Evolutionary conservation across 2,113 vertebrate species (phyloP).

Genomic region (Eleginops maclovinus): DNA sequence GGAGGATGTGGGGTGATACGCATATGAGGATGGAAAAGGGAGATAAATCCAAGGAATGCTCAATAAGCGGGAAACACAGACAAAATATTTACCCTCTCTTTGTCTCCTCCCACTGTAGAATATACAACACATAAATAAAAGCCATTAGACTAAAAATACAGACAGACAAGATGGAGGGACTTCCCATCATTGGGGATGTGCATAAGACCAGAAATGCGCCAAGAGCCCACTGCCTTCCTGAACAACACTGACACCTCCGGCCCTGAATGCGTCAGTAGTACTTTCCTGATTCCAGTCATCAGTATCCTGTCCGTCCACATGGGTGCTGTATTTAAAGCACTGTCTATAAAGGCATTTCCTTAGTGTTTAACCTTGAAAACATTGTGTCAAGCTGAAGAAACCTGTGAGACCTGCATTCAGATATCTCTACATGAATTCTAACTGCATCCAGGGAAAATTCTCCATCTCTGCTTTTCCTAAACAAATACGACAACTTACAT

Average conservation of each 20-base stretch:
- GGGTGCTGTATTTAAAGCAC: constrained; percentile 22
- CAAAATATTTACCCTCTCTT: constrained; percentile 13
- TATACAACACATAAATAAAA: constrained; percentile 51
- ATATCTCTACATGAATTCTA: constrained; percentile 3
- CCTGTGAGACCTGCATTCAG: neutral
- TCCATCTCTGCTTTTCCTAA: constrained; percentile 55
- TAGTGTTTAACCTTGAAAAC: constrained; percentile 1
- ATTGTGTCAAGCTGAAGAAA: neutral
- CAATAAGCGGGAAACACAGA: constrained; percentile 16
- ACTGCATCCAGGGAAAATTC: constrained; percentile 23
- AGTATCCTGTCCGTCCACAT: constrained; percentile 61
- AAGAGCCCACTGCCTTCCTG: constrained; percentile 76
- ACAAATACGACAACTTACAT: constrained; percentile 73
- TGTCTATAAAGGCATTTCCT: constrained; percentile 14
- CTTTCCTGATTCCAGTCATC: constrained; percentile 64
- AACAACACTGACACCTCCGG: constrained; percentile 33
- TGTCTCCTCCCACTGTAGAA: neutral
- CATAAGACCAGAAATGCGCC: constrained; percentile 30
- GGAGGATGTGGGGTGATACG: constrained; percentile 1
- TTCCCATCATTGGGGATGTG: constrained; percentile 61
- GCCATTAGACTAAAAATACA: constrained; percentile 69
- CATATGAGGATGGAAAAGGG: constrained; percentile 1
- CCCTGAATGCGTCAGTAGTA: constrained; percentile 69
- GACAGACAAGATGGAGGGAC: constrained; percentile 40
- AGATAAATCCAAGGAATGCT: constrained; percentile 8